Evolutionary conservation across 1,140 invertebrate species (phyloP).

Genomic region (Triops longicaudatus): DNA sequence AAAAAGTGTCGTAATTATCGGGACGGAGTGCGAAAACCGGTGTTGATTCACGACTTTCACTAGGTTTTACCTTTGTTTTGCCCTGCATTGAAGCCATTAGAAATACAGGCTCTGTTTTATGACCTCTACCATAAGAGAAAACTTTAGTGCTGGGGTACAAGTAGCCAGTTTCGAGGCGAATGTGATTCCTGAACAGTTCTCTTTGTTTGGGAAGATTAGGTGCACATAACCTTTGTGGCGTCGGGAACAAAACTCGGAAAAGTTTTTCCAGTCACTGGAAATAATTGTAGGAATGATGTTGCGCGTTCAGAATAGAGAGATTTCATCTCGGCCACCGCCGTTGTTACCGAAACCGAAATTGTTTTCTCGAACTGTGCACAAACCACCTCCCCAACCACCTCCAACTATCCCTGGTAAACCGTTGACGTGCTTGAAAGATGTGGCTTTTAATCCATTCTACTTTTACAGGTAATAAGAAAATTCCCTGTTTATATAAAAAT

Average conservation of each 20-base stretch:
- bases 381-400: constrained; percentile 15
- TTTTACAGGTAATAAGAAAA: constrained; percentile 31
- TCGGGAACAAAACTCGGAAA: neutral
- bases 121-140: neutral
- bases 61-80: neutral
- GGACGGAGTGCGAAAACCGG: neutral
- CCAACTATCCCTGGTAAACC: neutral
- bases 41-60: neutral
- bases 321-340: constrained; percentile 24
- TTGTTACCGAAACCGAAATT: neutral
- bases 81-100: neutral
- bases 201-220: neutral
- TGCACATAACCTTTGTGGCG: neutral
- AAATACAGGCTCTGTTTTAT: neutral
- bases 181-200: neutral
- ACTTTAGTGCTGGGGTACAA: neutral
- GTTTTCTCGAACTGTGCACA: neutral
- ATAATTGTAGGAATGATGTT: neutral
- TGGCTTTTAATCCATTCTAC: constrained; percentile 30
- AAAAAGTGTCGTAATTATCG: neutral
- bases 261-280: neutral
- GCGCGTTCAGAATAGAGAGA: neutral
- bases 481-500: neutral
- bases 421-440: constrained; percentile 28
- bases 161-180: neutral